Base-by-base conservation (phyloP, 2,888 invertebrate species). In the Bugulina stolonifera region DNA sequence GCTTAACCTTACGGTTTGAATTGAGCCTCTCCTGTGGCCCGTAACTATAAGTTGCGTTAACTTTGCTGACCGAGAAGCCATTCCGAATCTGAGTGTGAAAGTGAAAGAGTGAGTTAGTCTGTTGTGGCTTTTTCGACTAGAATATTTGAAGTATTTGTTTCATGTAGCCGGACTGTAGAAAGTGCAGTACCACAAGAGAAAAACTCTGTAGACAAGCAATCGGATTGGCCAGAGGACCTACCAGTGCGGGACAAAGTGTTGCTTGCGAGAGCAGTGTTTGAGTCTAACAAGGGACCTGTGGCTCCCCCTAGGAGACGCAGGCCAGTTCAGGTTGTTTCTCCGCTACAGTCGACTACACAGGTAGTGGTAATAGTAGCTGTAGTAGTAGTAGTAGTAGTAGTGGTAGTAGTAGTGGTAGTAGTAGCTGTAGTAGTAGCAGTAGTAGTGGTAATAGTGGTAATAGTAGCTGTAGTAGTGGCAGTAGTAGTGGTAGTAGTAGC, bases 241-340 rank as follows among this genome's bases (percentile, higher is more conserved):
- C 25, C 55, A 23, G 55, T 55, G 3, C 27, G 32, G 10, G 64
- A 64, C 29, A 64, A 27, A 34, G 64, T 64, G 64, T 32, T 29
- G 64, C 27, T 25, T 2, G 64, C 64, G 3, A 64, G 32, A 32
- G 64, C 64, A 29, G n/a, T 64, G 32, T 64, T 64, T 64, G 64
- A 64, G 32, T 18, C 22, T 5, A 3, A 18, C 23, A 3, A 10
- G 5, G 55, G 3, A 5, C 55, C 55, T 55, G 55, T 43, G 18
- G 43, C 43, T 18, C 43, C 43, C 18, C 43, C 43, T 10, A 5
- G 43, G 43, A 43, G 43, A 43, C 5, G 18, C 10, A 43, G 18
- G 18, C 43, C 43, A 18, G 43, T 43, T 10, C 43, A 43, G 18
- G 43, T 43, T 43, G 43, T 43, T 18, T 43, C 43, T 5, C 43